A percentile compares a stretch with the other conserved stretches of the same genome.
Conservation (phyloP, 2,797 vertebrate genomes). For the Anabacerthia variegaticeps region DNA sequence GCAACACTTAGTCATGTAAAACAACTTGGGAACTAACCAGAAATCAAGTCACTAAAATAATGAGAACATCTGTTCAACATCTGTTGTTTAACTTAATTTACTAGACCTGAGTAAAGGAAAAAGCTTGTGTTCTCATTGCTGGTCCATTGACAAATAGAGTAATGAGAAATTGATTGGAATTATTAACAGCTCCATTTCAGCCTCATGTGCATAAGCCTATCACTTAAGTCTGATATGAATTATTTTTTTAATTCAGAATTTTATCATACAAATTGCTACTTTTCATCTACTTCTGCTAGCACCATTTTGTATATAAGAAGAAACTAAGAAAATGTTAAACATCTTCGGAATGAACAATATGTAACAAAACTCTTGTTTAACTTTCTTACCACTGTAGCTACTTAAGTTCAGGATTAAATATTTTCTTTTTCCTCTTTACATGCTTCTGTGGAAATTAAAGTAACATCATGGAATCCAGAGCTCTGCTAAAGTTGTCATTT, state of each 20-base stretch:
- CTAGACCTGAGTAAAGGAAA: neutral
- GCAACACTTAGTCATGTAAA: slow-evolving; percentile 30
- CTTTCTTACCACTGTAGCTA: neutral
- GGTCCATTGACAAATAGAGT: slow-evolving; percentile 1
- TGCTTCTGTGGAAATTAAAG: neutral
- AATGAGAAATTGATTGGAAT: slow-evolving; percentile 18
- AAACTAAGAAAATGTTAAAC: neutral
- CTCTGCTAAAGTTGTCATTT: neutral
- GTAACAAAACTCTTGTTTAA: neutral
- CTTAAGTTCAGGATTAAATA: neutral
- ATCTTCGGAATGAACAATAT: neutral
- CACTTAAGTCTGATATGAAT: neutral
- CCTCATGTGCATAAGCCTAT: neutral
- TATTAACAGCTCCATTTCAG: slow-evolving; percentile 10
- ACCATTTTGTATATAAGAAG: neutral
- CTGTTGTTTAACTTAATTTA: slow-evolving; percentile 44
- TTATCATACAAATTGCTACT: neutral
- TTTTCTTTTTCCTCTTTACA: neutral
- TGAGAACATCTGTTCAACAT: slow-evolving; percentile 52
- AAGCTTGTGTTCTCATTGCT: neutral
- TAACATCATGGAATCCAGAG: neutral
- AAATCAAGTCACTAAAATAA: slow-evolving; percentile 49
- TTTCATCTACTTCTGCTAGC: neutral
- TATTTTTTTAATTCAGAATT: neutral
- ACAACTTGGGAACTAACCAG: slow-evolving; percentile 19